phyloP scores from a whole-genome alignment of 2,113 vertebrate genomes.

The Pedetes capensis region DNA sequence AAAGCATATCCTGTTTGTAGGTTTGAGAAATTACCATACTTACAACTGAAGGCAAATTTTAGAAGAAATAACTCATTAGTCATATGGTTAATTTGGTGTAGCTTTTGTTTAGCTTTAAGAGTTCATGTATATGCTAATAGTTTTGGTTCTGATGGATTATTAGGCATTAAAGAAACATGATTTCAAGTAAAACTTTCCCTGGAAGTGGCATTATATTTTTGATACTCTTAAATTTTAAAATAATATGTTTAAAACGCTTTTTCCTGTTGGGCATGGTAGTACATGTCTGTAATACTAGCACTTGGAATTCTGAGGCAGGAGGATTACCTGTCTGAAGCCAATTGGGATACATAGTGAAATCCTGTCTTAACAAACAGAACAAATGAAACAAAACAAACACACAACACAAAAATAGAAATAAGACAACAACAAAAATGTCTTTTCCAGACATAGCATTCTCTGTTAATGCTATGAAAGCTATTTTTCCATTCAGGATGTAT shows the following conservation, averaged over 20 bases:
- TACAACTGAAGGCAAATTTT: slow-evolving; percentile 16
- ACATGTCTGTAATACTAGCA: too few relatives aligned
- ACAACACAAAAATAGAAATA: too few relatives aligned
- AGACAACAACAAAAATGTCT: background rate
- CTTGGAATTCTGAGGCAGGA: too few relatives aligned
- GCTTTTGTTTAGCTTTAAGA: slow-evolving; percentile 57
- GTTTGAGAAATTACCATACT: slow-evolving; percentile 30
- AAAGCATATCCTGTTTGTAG: slow-evolving; percentile 63
- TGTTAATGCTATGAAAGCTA: background rate
- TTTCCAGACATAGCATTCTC: background rate
- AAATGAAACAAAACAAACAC: too few relatives aligned
- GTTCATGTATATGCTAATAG: slow-evolving; percentile 62
- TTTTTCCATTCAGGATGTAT: background rate
- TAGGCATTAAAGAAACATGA: slow-evolving; percentile 31
- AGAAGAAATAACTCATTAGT: slow-evolving; percentile 6
- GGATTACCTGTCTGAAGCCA: too few relatives aligned
- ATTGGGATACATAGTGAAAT: too few relatives aligned
- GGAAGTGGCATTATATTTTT: background rate
- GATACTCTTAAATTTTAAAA: background rate
- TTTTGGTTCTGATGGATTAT: slow-evolving; percentile 58
- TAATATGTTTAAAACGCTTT: background rate
- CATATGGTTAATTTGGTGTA: slow-evolving; percentile 6
- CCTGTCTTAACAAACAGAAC: too few relatives aligned
- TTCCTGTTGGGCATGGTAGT: too few relatives aligned
- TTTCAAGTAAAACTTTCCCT: slow-evolving; percentile 58